Conservation (phyloP, 92 coral and sea anemone genomes). For the Meandrina meandrites region DNA sequence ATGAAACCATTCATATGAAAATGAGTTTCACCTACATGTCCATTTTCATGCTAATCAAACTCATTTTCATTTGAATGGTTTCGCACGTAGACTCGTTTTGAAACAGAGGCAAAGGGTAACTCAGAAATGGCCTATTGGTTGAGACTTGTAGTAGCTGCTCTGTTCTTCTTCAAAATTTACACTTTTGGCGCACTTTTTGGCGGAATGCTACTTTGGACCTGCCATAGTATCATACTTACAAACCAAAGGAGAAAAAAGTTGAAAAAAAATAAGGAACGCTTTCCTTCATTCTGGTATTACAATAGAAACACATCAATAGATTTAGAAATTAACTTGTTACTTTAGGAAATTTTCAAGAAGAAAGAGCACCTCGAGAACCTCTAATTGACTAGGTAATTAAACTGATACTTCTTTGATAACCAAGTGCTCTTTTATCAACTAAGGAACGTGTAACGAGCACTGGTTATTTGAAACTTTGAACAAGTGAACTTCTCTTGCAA, state of each 20-base stretch:
- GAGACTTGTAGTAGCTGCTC: not conserved
- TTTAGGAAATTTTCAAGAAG: not conserved
- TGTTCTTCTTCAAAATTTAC: conserved; percentile 10
- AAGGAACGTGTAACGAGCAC: not conserved
- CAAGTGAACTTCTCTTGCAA: conserved; percentile 9
- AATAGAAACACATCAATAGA: not conserved
- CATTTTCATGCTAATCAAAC: too few relatives aligned
- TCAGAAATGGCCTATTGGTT: too few relatives aligned
- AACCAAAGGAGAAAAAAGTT: not conserved
- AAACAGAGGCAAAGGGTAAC: too few relatives aligned
- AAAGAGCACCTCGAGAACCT: not conserved
- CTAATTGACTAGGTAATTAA: not conserved
- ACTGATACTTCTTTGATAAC: not conserved
- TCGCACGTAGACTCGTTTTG: too few relatives aligned
- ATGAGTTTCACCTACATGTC: too few relatives aligned
- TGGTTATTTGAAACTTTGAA: not conserved
- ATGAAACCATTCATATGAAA: too few relatives aligned
- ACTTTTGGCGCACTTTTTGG: not conserved
- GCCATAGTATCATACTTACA: not conserved
- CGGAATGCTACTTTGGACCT: not conserved
- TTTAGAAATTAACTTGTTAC: not conserved
- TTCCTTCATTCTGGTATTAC: not conserved
- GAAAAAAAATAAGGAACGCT: not conserved
- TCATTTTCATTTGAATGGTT: too few relatives aligned
- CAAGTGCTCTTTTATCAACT: not conserved